Evolutionary conservation across 2,888 invertebrate genomes (phyloP), one percentile per base, ranked within the genome.

Genomic region (Chesias legatella): DNA sequence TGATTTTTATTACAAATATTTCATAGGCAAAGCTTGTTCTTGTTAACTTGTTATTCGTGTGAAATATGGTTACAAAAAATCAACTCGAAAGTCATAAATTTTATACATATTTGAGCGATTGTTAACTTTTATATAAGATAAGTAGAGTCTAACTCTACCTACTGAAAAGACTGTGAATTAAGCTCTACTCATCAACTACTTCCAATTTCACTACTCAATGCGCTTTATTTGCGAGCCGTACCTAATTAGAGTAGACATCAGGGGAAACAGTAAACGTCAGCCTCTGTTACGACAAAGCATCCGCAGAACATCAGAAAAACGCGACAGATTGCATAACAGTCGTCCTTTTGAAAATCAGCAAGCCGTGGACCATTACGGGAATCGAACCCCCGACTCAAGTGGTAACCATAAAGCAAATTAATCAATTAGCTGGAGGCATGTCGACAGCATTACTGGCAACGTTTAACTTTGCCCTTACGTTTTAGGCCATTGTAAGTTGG

Each of bases 371-470:
- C 76, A 83, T 83, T 82, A 79, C 67, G 67, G 65, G 81, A 78
- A 77, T 73, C 82, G 80, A 82, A 79, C 80, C 73, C 61, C 67
- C 63, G 52, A 64, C 79, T 81, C 78, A 73, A 82, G 83, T 81
- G 78, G 71, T 68, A 65, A 80, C 86, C 85, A 85, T 88, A 88
- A 88, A 88, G 83, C 85, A 86, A 88, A 88, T 86, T 88, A 88
- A 86, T 88, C 86, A 88, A 88, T 88, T 88, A 88, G 81, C 74
- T 58, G 75, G 76, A 83, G 86, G 86, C 85, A 83, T 84, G 86
- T 86, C 86, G 83, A 80, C 82, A 81, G 73, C 81, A 81, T 85
- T 84, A 82, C 79, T 71, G 79, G 75, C 75, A 79, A 82, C 85
- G 78, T 84, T 88, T 85, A 85, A 85, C 84, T 84, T 78, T 68